Percentiles rank a stretch among this genome's conserved stretches.
phyloP scores from a whole-genome alignment of 2,888 invertebrate genomes.

The Nomada ruficornis region DNA sequence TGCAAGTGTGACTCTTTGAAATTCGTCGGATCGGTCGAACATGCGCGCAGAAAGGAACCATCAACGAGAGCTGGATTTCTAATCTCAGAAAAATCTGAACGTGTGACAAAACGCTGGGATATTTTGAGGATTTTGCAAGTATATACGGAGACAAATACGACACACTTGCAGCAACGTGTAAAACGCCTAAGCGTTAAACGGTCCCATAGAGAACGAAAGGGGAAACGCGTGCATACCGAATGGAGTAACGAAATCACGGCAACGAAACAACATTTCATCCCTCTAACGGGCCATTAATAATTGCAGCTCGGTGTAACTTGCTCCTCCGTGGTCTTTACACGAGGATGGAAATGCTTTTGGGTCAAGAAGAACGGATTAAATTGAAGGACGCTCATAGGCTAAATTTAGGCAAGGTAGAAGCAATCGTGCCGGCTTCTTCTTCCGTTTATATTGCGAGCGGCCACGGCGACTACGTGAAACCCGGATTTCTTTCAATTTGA shows the following conservation, averaged over 20 bases:
- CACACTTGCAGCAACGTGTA: background rate
- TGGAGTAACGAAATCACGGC: background rate
- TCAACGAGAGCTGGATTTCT: background rate
- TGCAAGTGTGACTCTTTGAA: background rate
- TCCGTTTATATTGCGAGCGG: conserved; percentile 38
- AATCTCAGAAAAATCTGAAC: background rate
- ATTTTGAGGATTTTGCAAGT: background rate
- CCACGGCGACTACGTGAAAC: conserved; percentile 10
- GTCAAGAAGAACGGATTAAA: conserved; percentile 69
- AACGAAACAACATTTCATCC: background rate
- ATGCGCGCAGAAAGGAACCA: background rate
- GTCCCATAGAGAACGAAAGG: background rate
- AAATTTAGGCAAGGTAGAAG: conserved; percentile 60
- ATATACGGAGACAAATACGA: background rate
- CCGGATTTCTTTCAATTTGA: conserved; percentile 50
- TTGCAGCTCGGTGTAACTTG: conserved; percentile 43
- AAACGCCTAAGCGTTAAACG: background rate
- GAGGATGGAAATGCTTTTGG: conserved; percentile 52
- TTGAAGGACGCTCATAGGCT: conserved; percentile 60
- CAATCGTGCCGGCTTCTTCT: conserved; percentile 51
- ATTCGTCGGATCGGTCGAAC: background rate
- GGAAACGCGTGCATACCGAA: background rate
- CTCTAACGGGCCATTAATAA: conserved; percentile 55
- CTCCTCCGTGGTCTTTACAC: conserved; percentile 28
- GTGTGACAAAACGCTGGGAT: background rate